Conservation (phyloP, 2,113 vertebrate species). For the Mellivora capensis region DNA sequence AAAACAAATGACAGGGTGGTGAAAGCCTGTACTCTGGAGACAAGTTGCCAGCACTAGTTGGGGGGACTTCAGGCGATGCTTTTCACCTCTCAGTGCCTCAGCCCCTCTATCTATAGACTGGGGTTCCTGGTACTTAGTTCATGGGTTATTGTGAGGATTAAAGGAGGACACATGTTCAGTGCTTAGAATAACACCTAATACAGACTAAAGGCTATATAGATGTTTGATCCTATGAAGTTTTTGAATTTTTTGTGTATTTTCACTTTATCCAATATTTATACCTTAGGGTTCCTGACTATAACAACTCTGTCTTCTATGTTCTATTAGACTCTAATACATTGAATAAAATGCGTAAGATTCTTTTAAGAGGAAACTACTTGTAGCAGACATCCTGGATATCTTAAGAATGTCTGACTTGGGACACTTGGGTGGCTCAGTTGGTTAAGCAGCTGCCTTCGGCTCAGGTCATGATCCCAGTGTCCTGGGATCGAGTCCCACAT, state of each 20-base stretch:
- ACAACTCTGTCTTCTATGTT: background rate
- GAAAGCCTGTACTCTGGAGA: background rate
- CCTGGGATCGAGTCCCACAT: too few relatives aligned
- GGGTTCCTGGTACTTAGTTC: background rate
- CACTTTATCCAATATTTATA: background rate
- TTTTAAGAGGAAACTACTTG: background rate
- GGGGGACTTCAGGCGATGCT: background rate
- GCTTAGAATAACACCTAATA: background rate
- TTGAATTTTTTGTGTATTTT: background rate
- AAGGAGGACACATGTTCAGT: background rate
- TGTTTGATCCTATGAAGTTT: background rate
- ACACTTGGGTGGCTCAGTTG: too few relatives aligned
- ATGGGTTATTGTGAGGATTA: background rate
- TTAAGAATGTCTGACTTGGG: background rate
- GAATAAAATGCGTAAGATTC: background rate
- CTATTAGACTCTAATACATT: background rate
- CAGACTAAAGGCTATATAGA: background rate
- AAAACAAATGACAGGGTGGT: background rate
- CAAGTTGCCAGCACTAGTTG: background rate
- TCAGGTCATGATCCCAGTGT: too few relatives aligned
- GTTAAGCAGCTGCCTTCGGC: too few relatives aligned
- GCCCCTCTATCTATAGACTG: background rate
- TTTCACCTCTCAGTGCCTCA: background rate
- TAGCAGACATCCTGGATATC: background rate
- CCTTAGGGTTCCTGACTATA: background rate